A percentile compares a stretch with the other conserved stretches of the same genome.
These are phyloP conservation scores for Anser cygnoides DNA, from an alignment of 2,113 vertebrate genomes.

Conservation along the genomic window DNA sequence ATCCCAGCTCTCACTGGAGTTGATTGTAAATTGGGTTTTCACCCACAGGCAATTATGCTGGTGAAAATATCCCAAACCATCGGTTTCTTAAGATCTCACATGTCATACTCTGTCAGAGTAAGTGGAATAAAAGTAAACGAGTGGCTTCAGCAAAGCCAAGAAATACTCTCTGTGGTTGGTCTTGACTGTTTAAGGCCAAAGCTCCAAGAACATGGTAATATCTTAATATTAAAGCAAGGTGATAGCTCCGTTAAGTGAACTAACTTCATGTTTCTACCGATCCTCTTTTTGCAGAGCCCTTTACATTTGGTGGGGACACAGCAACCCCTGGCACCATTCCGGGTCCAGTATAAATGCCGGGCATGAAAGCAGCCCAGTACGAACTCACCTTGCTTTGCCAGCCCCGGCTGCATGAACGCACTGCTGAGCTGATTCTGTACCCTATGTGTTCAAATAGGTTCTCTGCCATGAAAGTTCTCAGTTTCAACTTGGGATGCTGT, in stretches of 20 bases:
- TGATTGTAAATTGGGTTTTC: background rate
- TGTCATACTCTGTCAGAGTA: background rate
- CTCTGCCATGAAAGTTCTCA: background rate
- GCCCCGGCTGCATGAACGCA: background rate
- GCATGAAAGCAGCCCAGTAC: conserved; percentile 8
- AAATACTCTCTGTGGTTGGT: background rate
- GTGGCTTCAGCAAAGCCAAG: background rate
- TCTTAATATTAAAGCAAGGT: background rate
- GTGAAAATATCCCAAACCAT: background rate
- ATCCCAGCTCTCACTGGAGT: background rate
- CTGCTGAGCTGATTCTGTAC: background rate
- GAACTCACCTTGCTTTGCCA: background rate
- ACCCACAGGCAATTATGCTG: background rate
- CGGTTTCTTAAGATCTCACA: background rate
- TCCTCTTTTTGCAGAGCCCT: conserved; percentile 73
- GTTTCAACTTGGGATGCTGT: background rate
- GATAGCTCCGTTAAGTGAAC: background rate
- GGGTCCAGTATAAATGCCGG: conserved; percentile 72
- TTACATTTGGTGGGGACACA: conserved; percentile 82
- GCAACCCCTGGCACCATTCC: conserved; percentile 76
- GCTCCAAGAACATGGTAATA: background rate
- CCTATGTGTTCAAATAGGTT: background rate
- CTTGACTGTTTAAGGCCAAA: background rate
- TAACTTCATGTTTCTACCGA: background rate
- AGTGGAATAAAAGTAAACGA: background rate